Evolutionary conservation across 2,888 invertebrate genomes (phyloP), one percentile per base, ranked within the genome.

Genomic region (Agrilus mali): DNA sequence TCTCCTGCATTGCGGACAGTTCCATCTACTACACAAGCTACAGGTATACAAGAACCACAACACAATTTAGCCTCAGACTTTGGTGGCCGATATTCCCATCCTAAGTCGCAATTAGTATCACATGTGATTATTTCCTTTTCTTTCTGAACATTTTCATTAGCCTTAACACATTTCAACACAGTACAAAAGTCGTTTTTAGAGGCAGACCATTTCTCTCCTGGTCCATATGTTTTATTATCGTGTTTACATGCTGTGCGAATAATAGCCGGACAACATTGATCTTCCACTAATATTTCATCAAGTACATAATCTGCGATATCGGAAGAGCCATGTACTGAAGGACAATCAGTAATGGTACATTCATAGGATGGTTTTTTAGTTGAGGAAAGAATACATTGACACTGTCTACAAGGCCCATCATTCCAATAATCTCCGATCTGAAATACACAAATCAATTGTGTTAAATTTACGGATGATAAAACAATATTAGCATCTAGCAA

Each of bases 351-450:
- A 10, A 64, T 61, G 1, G 66, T 54, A 60, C 84, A 84, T 3
- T 64, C 47, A 10, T 59, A 55, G 6, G 65, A 58, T 2, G 56
- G 53, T 43, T 62, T 68, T 7, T 59, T 61, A 13, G 54, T 50
- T 7, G 55, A 52, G 34, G 58, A 53, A 32, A 64, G 64, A 22
- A 52, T 35, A 59, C 84, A 85, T 36, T 65, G 65, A 53, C 85
- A 86, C 31, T 69, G 66, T 33, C 76, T 73, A 55, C 86, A 86
- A 16, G 80, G 78, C 0, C 83, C 84, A 60, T 85, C 83, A 46
- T 69, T 59, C 85, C 85, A 86, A 0, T 64, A 70, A 1, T 75
- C 71, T 10, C 78, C 75, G 36, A 68, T 47, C 77, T 77, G 52
- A 43, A 46, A 41, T 43, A 22, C 20, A 45, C 32, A 36, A 40